A percentile compares a stretch with the other conserved stretches of the same genome.
phyloP scores from a whole-genome alignment of 2,888 invertebrate species.

The Phasia obesa region DNA sequence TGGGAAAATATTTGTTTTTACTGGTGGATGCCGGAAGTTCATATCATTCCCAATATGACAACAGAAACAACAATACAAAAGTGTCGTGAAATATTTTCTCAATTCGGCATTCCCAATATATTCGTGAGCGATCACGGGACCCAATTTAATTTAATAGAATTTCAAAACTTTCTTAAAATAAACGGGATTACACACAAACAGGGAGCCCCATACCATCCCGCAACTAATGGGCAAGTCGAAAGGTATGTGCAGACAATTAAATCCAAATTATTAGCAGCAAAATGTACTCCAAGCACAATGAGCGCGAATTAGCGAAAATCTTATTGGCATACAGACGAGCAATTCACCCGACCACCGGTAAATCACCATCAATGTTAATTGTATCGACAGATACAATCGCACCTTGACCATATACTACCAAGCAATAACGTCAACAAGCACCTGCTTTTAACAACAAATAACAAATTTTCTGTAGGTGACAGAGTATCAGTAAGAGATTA shows the following conservation, averaged over 20 bases:
- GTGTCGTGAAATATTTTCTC: constrained; percentile 63
- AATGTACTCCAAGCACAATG: background rate
- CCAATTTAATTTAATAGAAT: constrained; percentile 45
- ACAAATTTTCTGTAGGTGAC: constrained; percentile 17
- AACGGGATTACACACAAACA: background rate
- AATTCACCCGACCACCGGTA: constrained; percentile 12
- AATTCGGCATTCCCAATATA: constrained; percentile 44
- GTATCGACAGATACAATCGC: too few species aligned
- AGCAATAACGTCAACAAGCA: constrained; percentile 17
- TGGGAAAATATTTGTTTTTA: constrained; percentile 59
- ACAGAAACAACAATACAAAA: constrained; percentile 60
- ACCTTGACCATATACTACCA: constrained; percentile 55
- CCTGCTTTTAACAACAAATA: background rate
- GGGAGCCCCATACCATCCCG: background rate
- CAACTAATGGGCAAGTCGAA: constrained; percentile 7
- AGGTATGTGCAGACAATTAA: constrained; percentile 1
- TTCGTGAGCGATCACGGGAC: constrained; percentile 45
- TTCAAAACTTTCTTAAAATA: constrained; percentile 43
- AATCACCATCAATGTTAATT: constrained; percentile 21
- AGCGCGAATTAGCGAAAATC: background rate
- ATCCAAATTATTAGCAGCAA: background rate
- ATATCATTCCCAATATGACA: constrained; percentile 64
- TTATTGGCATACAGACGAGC: constrained; percentile 12
- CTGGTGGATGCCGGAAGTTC: constrained; percentile 71
- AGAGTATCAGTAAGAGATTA: constrained; percentile 31